A percentile compares a stretch with the other conserved stretches of the same genome.
phyloP scores from a whole-genome alignment of 2,888 invertebrate species.

The Pachycephus smyrnensis region DNA sequence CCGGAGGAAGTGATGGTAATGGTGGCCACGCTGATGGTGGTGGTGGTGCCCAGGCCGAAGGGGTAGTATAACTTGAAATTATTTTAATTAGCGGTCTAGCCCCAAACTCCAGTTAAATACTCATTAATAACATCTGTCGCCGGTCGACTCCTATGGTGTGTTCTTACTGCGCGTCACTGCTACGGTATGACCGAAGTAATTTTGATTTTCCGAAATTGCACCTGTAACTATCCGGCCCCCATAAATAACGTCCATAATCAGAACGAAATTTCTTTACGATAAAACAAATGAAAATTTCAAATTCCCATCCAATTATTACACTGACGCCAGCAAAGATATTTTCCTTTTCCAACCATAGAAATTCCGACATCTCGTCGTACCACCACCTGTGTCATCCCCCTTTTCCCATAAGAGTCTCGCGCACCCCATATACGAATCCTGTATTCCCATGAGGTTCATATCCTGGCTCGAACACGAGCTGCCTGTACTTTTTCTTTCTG shows the following conservation, averaged over 20 bases:
- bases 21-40: background rate
- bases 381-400: background rate
- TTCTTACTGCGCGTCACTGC: background rate
- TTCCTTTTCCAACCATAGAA: background rate
- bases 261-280: background rate
- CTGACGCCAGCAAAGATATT: slow-evolving; percentile 26
- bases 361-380: background rate
- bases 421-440: background rate
- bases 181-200: slow-evolving; percentile 5
- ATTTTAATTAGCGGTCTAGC: slow-evolving; percentile 64
- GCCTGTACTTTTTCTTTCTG: background rate
- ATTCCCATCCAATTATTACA: background rate
- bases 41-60: background rate
- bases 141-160: slow-evolving; percentile 1
- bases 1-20: background rate
- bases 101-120: slow-evolving; percentile 57
- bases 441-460: slow-evolving; percentile 21
- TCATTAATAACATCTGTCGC: slow-evolving; percentile 63
- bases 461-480: slow-evolving; percentile 8
- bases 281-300: background rate
- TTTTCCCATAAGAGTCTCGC: background rate
- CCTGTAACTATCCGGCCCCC: background rate
- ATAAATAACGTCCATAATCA: slow-evolving; percentile 3
- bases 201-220: slow-evolving; percentile 25
- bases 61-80: slow-evolving; percentile 46